Percentiles rank a stretch among this genome's conserved stretches.
These are phyloP conservation scores for Saccopteryx bilineata DNA, from an alignment of 2,113 vertebrate species.

Conservation along the genomic window DNA sequence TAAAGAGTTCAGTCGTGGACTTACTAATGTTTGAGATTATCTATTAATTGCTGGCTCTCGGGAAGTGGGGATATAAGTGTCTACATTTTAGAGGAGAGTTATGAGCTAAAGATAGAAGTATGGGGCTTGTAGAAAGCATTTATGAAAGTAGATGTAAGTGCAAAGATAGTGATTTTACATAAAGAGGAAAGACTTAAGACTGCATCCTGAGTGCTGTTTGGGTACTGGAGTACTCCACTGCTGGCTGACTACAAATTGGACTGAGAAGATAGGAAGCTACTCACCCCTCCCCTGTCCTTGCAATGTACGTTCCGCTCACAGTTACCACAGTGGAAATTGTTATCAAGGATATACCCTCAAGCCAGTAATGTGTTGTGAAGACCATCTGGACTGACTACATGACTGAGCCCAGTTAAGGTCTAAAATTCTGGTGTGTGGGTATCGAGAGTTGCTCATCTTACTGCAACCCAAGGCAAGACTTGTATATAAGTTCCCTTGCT, in stretches of 20 bases:
- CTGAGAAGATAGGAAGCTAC: neutral
- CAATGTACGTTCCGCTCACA: neutral
- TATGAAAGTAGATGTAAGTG: neutral
- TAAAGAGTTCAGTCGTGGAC: neutral
- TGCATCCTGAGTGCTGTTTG: neutral
- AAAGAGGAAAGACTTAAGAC: neutral
- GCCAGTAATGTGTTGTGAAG: too few species aligned
- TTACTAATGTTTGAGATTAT: neutral
- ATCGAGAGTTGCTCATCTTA: neutral
- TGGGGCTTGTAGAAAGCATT: neutral
- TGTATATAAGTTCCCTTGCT: neutral
- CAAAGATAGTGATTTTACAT: neutral
- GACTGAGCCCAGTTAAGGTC: neutral
- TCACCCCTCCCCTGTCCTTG: neutral
- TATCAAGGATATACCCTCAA: neutral
- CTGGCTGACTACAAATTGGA: neutral
- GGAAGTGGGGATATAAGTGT: neutral
- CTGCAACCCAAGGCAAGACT: neutral
- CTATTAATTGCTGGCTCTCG: neutral
- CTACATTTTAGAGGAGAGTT: neutral
- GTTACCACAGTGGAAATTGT: neutral
- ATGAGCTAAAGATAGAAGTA: neutral
- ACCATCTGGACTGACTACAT: neutral
- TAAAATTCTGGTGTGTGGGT: neutral
- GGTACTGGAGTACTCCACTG: neutral